Base-by-base conservation (phyloP, 2,797 vertebrate species). In the Champsocephalus esox region DNA sequence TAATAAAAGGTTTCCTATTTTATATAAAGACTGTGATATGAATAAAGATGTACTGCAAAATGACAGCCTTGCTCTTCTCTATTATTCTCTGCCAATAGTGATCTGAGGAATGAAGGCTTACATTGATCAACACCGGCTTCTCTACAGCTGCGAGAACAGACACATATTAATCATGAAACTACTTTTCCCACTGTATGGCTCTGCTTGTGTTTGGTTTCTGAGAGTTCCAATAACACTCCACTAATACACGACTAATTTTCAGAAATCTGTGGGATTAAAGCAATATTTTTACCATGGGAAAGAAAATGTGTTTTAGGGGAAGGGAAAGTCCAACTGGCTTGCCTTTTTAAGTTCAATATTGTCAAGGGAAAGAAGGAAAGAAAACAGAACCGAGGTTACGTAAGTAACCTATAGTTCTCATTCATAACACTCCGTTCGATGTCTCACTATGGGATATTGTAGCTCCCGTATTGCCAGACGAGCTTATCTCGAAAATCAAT, bases 41-140 rank as follows among this genome's bases (percentile, higher is more conserved):
- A 89, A 89, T 90, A 92, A 86, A 90, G 52, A 64, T 54, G 43
- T 34, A 59, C 12, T 64, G 67, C 78, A 88, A 83, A 85, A 60
- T 58, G 0, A 48, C 13, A 65, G 60, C 24, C 4, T 54, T 70
- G 4, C 41, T 19, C 12, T 13, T 44, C 3, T 59, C 12, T 52
- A 8, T 64, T 57, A 13, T 51, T 75, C 3, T 74, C 21, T 58
- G 2, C 3, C 2, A 7, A 0, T 51, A 13, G 43, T 52, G 9
- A 43, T 5, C 19, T 41, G 10, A 32, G 34, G 28, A 52, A 44
- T 2, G 0, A 24, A 55, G 45, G 4, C 32, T 45, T 1, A 41
- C 8, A 32, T 6, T 3, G 28, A 46, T 55, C 64, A 14, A 44
- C 2, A n/a, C 6, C 12, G 12, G 28, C n/a, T 32, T 70, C 21